These are phyloP conservation scores for Engystomops pustulosus DNA, from an alignment of 2,113 vertebrate genomes.

Conservation along the genomic window DNA sequence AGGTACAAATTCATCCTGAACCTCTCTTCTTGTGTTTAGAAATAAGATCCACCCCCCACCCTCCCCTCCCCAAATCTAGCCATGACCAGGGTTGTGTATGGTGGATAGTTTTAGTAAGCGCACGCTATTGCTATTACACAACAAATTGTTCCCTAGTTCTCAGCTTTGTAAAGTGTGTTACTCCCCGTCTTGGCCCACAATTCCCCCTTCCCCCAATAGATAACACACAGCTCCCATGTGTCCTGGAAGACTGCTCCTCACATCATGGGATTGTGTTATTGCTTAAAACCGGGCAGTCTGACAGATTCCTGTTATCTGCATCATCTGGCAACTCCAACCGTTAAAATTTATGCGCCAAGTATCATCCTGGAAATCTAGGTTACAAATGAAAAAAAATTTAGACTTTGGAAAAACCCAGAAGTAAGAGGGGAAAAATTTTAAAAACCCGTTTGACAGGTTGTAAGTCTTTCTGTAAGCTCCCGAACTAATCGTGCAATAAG, in stretches of 20 bases:
- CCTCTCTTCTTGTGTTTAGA: too few species aligned
- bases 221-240: not conserved
- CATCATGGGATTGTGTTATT: not conserved
- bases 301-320: slow-evolving; percentile 33
- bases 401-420: not conserved
- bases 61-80: too few species aligned
- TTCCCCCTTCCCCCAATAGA: not conserved
- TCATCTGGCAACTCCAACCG: slow-evolving; percentile 29
- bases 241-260: not conserved
- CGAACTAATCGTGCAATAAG: not conserved
- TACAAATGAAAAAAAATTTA: slow-evolving; percentile 28
- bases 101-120: not conserved
- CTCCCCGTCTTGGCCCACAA: not conserved
- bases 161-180: not conserved
- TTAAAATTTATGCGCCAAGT: slow-evolving; percentile 34
- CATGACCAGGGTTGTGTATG: not conserved
- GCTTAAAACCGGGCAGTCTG: slow-evolving; percentile 15
- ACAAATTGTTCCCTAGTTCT: not conserved
- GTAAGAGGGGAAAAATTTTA: not conserved
- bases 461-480: not conserved
- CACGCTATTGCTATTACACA: not conserved
- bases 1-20: too few species aligned
- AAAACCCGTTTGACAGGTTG: not conserved
- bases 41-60: too few species aligned
- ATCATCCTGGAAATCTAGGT: slow-evolving; percentile 27